Conservation (phyloP, 2,888 invertebrate genomes). For the Cyclophora punctaria region DNA sequence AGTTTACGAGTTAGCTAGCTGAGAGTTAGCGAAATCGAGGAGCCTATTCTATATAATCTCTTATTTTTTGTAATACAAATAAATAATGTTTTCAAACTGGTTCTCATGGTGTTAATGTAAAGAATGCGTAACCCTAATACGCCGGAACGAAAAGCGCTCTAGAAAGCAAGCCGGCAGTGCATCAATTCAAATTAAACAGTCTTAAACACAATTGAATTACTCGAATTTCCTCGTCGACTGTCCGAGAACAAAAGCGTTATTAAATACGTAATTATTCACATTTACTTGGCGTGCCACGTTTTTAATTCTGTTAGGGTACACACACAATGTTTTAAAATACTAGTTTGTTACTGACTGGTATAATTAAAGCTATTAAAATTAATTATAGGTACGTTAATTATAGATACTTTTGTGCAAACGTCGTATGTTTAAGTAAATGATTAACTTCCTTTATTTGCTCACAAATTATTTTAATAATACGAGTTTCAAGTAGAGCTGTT, state of each 20-base stretch:
- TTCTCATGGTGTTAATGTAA: too few relatives aligned
- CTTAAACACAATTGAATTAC: slow-evolving; percentile 75
- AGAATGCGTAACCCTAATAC: slow-evolving; percentile 25
- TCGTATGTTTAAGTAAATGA: too few relatives aligned
- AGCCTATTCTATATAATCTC: too few relatives aligned
- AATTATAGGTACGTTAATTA: too few relatives aligned
- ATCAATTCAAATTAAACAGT: slow-evolving; percentile 63
- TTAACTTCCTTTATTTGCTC: too few relatives aligned
- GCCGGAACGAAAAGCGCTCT: slow-evolving; percentile 37
- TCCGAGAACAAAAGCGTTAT: slow-evolving; percentile 73
- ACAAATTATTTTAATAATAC: too few relatives aligned
- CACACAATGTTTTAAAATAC: slow-evolving; percentile 2
- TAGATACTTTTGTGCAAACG: too few relatives aligned
- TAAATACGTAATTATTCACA: slow-evolving; percentile 75
- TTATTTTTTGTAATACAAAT: too few relatives aligned
- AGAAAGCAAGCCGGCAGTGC: slow-evolving; percentile 57
- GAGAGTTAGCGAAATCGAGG: too few relatives aligned
- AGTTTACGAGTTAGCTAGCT: too few relatives aligned
- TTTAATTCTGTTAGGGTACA: slow-evolving; percentile 14
- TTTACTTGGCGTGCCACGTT: slow-evolving; percentile 71
- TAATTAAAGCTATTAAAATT: background rate
- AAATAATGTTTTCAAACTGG: too few relatives aligned
- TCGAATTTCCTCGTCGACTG: slow-evolving; percentile 67
- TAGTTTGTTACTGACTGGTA: background rate
- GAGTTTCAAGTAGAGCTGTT: too few relatives aligned